phyloP scores from a whole-genome alignment of 2,888 invertebrate species.

The Acanthosepion pharaonis region DNA sequence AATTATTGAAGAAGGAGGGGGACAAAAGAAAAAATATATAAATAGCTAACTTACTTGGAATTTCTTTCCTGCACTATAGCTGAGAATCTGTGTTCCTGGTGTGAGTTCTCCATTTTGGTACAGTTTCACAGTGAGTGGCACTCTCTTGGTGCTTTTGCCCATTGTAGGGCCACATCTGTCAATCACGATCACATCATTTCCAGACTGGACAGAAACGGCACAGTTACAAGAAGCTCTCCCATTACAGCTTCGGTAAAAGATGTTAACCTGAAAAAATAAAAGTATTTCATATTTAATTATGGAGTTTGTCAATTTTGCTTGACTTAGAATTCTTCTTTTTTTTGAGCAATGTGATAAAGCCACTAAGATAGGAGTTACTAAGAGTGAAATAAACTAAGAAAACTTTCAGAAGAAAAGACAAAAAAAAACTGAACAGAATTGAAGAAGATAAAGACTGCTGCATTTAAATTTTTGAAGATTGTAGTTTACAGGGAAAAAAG shows the following conservation, averaged over 20 bases:
- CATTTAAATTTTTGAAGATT: too few species aligned
- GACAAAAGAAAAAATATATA: background rate
- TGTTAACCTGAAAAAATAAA: slow-evolving; percentile 49
- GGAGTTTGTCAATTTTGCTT: too few species aligned
- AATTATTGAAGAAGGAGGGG: too few species aligned
- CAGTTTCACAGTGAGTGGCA: slow-evolving; percentile 49
- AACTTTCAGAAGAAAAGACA: too few species aligned
- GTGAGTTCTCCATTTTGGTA: slow-evolving; percentile 52
- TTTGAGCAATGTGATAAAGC: too few species aligned
- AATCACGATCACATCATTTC: slow-evolving; percentile 54
- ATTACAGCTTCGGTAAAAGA: slow-evolving; percentile 53
- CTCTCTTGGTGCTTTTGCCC: background rate
- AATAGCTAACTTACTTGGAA: slow-evolving; percentile 49
- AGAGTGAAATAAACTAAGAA: too few species aligned
- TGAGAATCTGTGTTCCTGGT: slow-evolving; percentile 50
- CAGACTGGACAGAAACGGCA: slow-evolving; percentile 51
- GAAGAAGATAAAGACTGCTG: too few species aligned
- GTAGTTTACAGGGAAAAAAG: too few species aligned
- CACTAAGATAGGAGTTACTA: too few species aligned
- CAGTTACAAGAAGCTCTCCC: slow-evolving; percentile 53
- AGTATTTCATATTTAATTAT: too few species aligned
- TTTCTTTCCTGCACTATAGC: slow-evolving; percentile 51
- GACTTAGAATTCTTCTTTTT: too few species aligned
- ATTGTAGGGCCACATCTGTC: slow-evolving; percentile 51
- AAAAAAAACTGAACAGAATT: too few species aligned